These are phyloP conservation scores for Bos indicus DNA, from an alignment of 2,113 vertebrate species.

Conservation along the genomic window DNA sequence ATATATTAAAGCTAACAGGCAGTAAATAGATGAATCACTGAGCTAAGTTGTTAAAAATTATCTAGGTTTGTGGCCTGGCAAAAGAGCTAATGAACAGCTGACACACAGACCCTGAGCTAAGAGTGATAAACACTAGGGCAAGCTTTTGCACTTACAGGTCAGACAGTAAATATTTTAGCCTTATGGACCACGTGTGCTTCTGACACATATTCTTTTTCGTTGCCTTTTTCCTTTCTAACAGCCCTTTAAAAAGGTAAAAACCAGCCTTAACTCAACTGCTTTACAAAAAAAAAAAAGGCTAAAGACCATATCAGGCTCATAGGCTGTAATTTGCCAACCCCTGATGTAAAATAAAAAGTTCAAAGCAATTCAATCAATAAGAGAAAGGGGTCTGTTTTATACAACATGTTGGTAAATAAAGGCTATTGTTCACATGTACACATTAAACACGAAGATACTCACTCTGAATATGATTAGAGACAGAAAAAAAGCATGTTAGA, in stretches of 20 bases:
- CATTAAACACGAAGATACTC: conserved; percentile 18
- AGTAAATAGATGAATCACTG: not conserved
- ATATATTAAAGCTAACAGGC: not conserved
- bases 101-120: not conserved
- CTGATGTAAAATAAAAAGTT: not conserved
- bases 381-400: not conserved
- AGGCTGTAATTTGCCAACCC: not conserved
- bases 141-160: not conserved
- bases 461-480: not conserved
- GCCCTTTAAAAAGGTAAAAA: not conserved
- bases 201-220: not conserved
- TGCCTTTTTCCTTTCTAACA: not conserved
- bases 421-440: not conserved
- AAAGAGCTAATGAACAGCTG: not conserved
- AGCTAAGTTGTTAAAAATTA: not conserved
- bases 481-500: not conserved
- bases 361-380: not conserved
- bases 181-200: not conserved
- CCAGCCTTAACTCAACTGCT: not conserved
- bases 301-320: not conserved
- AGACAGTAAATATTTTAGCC: not conserved
- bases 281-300: not conserved
- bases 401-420: not conserved
- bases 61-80: not conserved
- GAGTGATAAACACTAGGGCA: not conserved